A percentile compares a stretch with the other conserved stretches of the same genome.
phyloP scores from a whole-genome alignment of 2,113 vertebrate species.

The Leucopsar rothschildi region DNA sequence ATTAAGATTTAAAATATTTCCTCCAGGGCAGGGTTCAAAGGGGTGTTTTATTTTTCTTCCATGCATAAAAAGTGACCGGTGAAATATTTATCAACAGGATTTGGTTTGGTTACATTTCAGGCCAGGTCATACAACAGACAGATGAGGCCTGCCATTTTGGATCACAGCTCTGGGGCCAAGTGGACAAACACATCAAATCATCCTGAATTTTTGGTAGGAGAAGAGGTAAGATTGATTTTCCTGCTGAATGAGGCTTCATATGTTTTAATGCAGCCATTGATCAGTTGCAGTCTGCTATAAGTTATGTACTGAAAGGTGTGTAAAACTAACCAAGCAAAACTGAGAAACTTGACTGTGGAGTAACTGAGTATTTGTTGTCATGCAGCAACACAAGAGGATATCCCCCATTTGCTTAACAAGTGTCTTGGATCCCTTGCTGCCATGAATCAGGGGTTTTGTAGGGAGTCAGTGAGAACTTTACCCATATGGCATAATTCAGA shows the following conservation, averaged over 20 bases:
- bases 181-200: constrained; percentile 93
- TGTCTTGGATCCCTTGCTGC: background rate
- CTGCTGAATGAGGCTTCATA: background rate
- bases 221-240: constrained; percentile 81
- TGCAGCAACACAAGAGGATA: background rate
- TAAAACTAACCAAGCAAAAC: background rate
- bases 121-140: constrained; percentile 93
- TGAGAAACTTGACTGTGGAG: background rate
- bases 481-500: background rate
- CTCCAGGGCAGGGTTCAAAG: accelerated
- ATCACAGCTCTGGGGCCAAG: constrained; percentile 88
- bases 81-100: background rate
- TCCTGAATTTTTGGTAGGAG: constrained; percentile 90
- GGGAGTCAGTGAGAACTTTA: background rate
- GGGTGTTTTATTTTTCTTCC: background rate
- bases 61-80: background rate
- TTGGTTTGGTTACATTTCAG: constrained; percentile 64
- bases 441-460: background rate
- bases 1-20: background rate
- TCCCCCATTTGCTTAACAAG: background rate
- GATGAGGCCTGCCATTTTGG: constrained; percentile 89
- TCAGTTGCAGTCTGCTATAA: background rate
- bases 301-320: background rate
- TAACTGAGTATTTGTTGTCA: background rate
- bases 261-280: background rate